A percentile compares a stretch with the other conserved stretches of the same genome.
Conservation (phyloP, 2,113 vertebrate genomes). For the Cnemophilus loriae region DNA sequence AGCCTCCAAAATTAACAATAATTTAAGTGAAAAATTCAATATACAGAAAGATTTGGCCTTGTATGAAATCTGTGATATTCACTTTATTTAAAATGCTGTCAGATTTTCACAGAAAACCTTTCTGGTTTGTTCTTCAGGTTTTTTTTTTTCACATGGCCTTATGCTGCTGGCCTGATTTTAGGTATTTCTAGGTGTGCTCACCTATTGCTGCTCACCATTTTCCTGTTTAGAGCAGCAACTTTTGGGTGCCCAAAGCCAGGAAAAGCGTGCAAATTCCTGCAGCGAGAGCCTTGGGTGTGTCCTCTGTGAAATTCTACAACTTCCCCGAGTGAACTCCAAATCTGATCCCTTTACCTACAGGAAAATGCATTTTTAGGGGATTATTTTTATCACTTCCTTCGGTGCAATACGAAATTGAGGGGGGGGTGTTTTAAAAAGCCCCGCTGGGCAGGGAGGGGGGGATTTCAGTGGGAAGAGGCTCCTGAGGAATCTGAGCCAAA, state of each 20-base stretch:
- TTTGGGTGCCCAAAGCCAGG: not conserved
- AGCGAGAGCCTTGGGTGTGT: not conserved
- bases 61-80: not conserved
- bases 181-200: not conserved
- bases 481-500: not conserved
- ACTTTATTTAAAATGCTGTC: not conserved
- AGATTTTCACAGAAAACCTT: not conserved
- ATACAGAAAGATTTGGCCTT: rapidly evolving
- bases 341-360: not conserved
- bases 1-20: not conserved
- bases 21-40: not conserved
- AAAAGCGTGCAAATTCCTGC: not conserved
- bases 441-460: rapidly evolving
- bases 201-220: not conserved
- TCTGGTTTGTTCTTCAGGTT: rapidly evolving
- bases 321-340: not conserved
- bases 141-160: not conserved
- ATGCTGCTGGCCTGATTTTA: not conserved
- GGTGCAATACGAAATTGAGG: rapidly evolving
- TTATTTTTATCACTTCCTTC: not conserved
- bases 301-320: not conserved
- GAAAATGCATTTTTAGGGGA: not conserved
- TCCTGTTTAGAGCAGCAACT: not conserved
- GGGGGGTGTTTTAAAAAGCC: not conserved
- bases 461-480: not conserved